A percentile compares a stretch with the other conserved stretches of the same genome.
Conservation (phyloP, 2,797 vertebrate species). For the Chiroxiphia lanceolata region DNA sequence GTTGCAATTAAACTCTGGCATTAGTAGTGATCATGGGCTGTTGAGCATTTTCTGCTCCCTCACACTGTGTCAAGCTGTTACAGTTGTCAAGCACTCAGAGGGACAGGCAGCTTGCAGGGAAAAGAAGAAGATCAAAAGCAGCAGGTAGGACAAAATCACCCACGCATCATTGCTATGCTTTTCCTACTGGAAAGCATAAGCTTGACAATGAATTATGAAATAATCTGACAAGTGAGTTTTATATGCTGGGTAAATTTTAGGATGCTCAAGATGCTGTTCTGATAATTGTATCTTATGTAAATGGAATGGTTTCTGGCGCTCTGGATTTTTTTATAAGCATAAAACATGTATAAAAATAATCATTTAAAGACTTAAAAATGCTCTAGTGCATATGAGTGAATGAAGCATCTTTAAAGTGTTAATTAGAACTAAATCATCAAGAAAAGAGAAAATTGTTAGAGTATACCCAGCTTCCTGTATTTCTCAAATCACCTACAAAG, state of each 20-base stretch:
- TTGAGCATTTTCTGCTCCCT: not conserved
- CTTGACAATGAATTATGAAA: constrained; percentile 1
- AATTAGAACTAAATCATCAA: not conserved
- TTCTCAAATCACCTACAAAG: not conserved
- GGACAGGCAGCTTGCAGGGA: not conserved
- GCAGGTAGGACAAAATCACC: not conserved
- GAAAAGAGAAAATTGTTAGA: not conserved
- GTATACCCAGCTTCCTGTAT: not conserved
- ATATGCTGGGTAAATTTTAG: not conserved
- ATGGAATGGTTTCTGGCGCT: not conserved
- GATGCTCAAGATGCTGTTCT: not conserved
- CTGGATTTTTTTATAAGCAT: not conserved
- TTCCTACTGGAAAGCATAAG: constrained; percentile 2
- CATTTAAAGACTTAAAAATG: not conserved
- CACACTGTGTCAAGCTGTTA: not conserved
- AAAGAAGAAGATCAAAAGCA: constrained; percentile 28
- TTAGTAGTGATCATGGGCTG: not conserved
- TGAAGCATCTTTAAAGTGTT: not conserved
- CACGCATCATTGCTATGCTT: not conserved
- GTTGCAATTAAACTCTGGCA: not conserved
- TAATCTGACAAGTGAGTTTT: constrained; percentile 28
- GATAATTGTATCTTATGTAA: not conserved
- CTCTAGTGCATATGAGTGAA: not conserved
- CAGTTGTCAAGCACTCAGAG: not conserved
- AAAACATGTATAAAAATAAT: not conserved